phyloP scores from a whole-genome alignment of 2,888 invertebrate species.

The Falcaria lacertinaria region DNA sequence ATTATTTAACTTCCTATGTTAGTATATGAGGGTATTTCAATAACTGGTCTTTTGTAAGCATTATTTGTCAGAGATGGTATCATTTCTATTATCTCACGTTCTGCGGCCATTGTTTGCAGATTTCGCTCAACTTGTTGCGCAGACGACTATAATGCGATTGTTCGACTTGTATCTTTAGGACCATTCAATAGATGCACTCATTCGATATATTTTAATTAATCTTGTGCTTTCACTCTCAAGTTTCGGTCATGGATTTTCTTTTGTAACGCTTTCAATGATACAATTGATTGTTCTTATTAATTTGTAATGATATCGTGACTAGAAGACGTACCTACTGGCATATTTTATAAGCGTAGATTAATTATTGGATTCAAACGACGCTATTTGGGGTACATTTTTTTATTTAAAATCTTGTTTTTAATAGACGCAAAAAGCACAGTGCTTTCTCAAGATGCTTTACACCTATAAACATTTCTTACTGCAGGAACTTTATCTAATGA shows the following conservation, averaged over 20 bases:
- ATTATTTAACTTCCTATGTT: too few relatives aligned
- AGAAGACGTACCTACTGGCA: neutral
- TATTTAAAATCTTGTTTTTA: too few relatives aligned
- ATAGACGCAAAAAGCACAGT: too few relatives aligned
- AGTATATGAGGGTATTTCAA: neutral
- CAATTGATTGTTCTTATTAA: neutral
- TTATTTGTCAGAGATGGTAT: slow-evolving; percentile 29
- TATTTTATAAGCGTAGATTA: neutral
- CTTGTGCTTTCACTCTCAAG: slow-evolving; percentile 48
- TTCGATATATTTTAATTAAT: slow-evolving; percentile 57
- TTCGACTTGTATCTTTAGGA: slow-evolving; percentile 25
- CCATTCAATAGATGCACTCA: slow-evolving; percentile 44
- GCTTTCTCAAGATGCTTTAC: too few relatives aligned
- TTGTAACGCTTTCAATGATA: slow-evolving; percentile 8
- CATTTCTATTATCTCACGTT: slow-evolving; percentile 25
- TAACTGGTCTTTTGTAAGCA: slow-evolving; percentile 9
- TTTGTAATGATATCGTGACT: neutral
- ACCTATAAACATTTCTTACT: too few relatives aligned
- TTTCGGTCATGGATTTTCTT: slow-evolving; percentile 14
- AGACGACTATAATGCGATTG: slow-evolving; percentile 32
- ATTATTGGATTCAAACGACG: too few relatives aligned
- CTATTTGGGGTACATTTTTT: too few relatives aligned
- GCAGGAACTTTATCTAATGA: too few relatives aligned
- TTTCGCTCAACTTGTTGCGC: slow-evolving; percentile 34
- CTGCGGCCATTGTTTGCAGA: slow-evolving; percentile 45